These are phyloP conservation scores for Setophaga petechia DNA, from an alignment of 2,113 vertebrate genomes.

Conservation along the genomic window DNA sequence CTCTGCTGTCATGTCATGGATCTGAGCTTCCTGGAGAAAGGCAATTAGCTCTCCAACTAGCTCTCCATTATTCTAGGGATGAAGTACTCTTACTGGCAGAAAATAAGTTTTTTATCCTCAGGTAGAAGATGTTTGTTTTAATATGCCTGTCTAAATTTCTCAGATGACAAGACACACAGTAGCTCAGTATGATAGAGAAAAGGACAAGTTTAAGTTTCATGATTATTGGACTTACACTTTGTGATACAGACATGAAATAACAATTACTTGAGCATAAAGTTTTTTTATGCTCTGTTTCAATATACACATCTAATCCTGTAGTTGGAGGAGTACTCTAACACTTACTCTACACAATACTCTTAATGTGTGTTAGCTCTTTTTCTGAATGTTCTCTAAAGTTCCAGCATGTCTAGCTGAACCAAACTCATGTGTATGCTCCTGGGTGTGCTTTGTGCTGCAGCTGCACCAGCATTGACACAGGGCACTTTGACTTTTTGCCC, in stretches of 20 bases:
- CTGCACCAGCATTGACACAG: neutral
- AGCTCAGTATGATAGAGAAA: neutral
- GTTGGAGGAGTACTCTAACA: neutral
- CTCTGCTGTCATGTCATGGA: neutral
- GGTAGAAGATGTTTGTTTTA: neutral
- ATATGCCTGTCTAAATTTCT: neutral
- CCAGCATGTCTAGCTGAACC: accelerated
- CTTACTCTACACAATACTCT: neutral
- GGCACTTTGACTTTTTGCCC: constrained; percentile 49
- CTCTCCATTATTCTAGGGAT: neutral
- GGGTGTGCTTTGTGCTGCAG: neutral
- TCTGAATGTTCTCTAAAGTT: neutral
- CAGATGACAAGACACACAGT: neutral
- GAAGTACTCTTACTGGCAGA: neutral
- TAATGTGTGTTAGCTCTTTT: neutral
- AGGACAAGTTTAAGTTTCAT: neutral
- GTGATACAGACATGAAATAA: neutral
- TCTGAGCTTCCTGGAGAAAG: neutral
- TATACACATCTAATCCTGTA: neutral
- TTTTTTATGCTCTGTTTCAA: neutral
- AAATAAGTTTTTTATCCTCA: neutral
- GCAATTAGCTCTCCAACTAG: neutral
- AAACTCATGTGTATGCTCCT: neutral
- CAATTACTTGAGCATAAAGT: neutral
- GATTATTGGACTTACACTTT: neutral